Base-by-base conservation (phyloP, 2,113 vertebrate genomes). In the Eptatretus burgeri region DNA sequence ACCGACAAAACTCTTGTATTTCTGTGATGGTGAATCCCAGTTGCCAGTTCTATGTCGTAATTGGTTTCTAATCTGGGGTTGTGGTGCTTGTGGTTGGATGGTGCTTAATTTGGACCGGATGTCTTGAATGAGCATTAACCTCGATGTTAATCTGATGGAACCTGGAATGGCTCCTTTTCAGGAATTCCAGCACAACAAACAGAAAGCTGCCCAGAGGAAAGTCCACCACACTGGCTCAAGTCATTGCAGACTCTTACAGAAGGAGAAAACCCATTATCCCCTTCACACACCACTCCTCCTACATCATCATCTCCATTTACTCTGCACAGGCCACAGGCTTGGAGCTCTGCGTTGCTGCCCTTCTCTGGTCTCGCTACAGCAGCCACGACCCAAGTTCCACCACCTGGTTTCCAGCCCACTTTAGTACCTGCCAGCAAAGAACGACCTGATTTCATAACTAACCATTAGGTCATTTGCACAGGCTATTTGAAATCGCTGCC, bases 151-250 rank as follows among this genome's bases (percentile, higher is more conserved):
- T 20, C n/a, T 60, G 56, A 17, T n/a, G 9, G n/a, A 60, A 17
- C n/a, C 56, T 17, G 56, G 56, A 9, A 60, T 60, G n/a, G 10
- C 56, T 60, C n/a, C 56, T n/a, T 60, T n/a, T 13, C n/a, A 20
- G 56, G 56, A 20, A 20, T 20, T 60, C n/a, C n/a, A 17, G 56
- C 56, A n/a, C n/a, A 20, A 60, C n/a, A 41, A 41, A 41, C 27
- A 41, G 27, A 41, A 41, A 41, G 27, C 27, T 60, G 56, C 77
- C 89, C 87, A 76, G 91, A 95, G 50, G 91, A 98, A 78, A 96
- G 89, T 81, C 91, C 89, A 63, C 91, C 91, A 70, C 91, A 98
- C 76, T 98, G 91, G 91, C 84, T 98, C 72, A 98, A 94, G 75
- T 98, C 91, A 72, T 80, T 98, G 70, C 91, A 98, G 78, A 77